Conservation (phyloP, 2,113 vertebrate genomes). For the Probosciger aterrimus region DNA sequence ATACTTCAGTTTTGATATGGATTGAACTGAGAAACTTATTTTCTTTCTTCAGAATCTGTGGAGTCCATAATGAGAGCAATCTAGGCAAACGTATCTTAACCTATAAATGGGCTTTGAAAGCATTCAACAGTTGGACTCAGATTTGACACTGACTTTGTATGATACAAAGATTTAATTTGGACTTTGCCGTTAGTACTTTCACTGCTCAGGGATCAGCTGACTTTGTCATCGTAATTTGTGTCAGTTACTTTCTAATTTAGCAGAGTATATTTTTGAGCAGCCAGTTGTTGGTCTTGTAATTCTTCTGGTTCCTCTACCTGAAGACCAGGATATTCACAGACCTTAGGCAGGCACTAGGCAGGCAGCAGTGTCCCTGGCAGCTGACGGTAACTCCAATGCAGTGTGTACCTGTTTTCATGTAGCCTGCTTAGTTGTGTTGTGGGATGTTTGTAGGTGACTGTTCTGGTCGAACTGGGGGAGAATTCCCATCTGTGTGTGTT, state of each 20-base stretch:
- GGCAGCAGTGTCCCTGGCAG: not conserved
- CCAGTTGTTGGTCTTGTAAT: not conserved
- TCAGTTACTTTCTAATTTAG: rapidly evolving
- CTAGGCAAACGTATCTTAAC: not conserved
- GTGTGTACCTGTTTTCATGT: not conserved
- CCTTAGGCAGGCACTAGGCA: rapidly evolving
- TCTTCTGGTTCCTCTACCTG: not conserved
- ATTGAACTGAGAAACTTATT: not conserved
- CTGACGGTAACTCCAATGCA: not conserved
- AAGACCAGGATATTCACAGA: not conserved
- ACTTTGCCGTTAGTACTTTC: rapidly evolving
- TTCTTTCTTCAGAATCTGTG: not conserved
- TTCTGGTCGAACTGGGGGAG: not conserved
- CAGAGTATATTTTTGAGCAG: not conserved
- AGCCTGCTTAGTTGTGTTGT: not conserved
- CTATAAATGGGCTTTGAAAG: not conserved
- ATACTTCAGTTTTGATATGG: not conserved
- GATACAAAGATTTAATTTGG: rapidly evolving
- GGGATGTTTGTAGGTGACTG: too few relatives aligned
- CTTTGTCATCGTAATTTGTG: rapidly evolving
- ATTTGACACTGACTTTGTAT: rapidly evolving
- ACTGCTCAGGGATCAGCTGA: not conserved
- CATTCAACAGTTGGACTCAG: rapidly evolving
- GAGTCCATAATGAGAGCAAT: not conserved
- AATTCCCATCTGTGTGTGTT: not conserved